Evolutionary conservation across 53 echinoderm and acorn worm species (phyloP), one percentile per base, ranked within the genome.

Genomic region (Holothuria leucospilota): DNA sequence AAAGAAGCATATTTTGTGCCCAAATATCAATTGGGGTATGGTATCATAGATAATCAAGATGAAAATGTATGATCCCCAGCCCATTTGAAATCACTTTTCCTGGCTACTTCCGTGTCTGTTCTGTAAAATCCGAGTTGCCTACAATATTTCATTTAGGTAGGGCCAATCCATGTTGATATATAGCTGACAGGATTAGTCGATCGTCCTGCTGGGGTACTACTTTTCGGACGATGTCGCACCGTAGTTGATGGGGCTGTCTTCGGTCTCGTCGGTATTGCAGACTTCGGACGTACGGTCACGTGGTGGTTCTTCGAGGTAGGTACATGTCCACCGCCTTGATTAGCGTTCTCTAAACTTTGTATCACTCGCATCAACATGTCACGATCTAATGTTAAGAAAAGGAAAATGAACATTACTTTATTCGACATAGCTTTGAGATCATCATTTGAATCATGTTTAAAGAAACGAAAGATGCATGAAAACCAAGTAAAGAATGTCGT

Each of bases 131-230:
- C 16, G 56, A 56, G 56, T 16, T 56, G 56, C 15, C 52, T 52
- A 14, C 13, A 16, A 16, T 56, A 18, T 18, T 56, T 56, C 8
- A 34, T 40, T 72, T 39, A 72, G 42, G 72, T 72, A 11, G 72
- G 72, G 29, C 72, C 72, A 39, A 46, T 72, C 72, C 72, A 72
- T 39, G 72, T 40, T 6, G 72, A 72, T 15, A 39, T 72, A 72
- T 72, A 46, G 42, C 72, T 72, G 21, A 21, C 42, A 6, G 40
- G 40, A n/a, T 72, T 72, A 39, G 20, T 39, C 40, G n/a, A 14
- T 15, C 28, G 68, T 28, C 23, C 72, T 8, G 38, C 20, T 14
- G 41, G 72, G 42, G n/a, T 15, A 20, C 23, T 23, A 24, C 38
- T 72, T 72, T 38, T 72, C 72, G 72, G 42, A 4, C 72, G 72